Percentiles rank a stretch among this genome's conserved stretches.
These are phyloP conservation scores for Drosophila littoralis DNA, from an alignment of 1,140 invertebrate genomes.

Conservation along the genomic window DNA sequence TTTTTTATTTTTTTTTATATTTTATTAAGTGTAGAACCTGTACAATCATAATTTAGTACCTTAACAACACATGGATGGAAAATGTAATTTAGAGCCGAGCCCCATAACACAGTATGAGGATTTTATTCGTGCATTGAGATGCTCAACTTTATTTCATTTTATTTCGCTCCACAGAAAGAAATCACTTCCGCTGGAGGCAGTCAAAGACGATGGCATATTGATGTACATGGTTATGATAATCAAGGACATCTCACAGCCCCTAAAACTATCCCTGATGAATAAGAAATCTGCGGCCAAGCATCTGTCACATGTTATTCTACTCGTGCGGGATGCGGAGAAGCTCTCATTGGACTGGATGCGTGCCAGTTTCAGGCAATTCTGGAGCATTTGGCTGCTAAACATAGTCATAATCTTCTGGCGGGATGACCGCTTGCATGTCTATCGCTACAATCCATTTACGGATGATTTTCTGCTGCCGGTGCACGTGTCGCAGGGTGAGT, in stretches of 20 bases:
- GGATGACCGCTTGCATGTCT: constrained; percentile 49
- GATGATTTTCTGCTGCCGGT: constrained; percentile 60
- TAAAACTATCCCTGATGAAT: constrained; percentile 65
- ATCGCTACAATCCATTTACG: constrained; percentile 75
- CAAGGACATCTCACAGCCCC: constrained; percentile 59
- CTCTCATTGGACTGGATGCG: constrained; percentile 65
- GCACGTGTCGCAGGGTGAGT: not conserved
- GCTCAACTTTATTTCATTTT: too few species aligned
- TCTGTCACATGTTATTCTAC: constrained; percentile 65
- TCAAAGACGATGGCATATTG: constrained; percentile 73
- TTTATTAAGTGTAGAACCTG: too few species aligned
- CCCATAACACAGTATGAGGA: too few species aligned
- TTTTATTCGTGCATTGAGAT: too few species aligned
- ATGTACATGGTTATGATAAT: constrained; percentile 79
- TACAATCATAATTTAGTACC: too few species aligned
- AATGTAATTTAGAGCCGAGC: too few species aligned
- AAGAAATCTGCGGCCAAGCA: constrained; percentile 77
- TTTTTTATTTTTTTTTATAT: too few species aligned
- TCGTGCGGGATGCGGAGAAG: constrained; percentile 52
- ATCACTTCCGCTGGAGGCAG: constrained; percentile 44
- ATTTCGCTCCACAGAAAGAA: constrained; percentile 45
- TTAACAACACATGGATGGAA: too few species aligned
- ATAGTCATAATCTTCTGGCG: constrained; percentile 71
- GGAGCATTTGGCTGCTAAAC: constrained; percentile 75
- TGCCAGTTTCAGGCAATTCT: constrained; percentile 73